Evolutionary conservation across 2,113 vertebrate species (phyloP).

Genomic region (Melanostigma gelatinosum): DNA sequence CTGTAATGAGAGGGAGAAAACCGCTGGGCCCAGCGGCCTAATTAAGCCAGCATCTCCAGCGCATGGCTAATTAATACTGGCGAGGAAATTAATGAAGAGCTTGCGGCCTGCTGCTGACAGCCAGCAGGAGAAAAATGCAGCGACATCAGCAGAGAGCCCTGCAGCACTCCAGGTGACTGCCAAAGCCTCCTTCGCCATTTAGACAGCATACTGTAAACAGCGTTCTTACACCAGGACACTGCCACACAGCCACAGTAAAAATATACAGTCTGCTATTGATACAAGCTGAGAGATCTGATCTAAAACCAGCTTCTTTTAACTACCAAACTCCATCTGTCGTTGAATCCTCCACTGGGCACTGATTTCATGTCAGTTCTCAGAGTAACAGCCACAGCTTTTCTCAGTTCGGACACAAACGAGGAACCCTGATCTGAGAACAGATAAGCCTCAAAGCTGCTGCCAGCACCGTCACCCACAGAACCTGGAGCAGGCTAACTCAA

Average conservation of each 20-base stretch:
- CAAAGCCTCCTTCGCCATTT: slow-evolving; percentile 68
- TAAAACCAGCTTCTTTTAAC: slow-evolving; percentile 36
- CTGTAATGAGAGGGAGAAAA: slow-evolving; percentile 68
- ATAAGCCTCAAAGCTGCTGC: slow-evolving; percentile 58
- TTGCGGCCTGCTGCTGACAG: slow-evolving; percentile 67
- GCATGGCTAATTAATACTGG: slow-evolving; percentile 77
- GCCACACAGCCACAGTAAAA: slow-evolving; percentile 24
- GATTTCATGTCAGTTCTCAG: slow-evolving; percentile 43
- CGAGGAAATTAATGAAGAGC: slow-evolving; percentile 74
- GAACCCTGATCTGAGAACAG: slow-evolving; percentile 60
- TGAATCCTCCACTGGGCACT: slow-evolving; percentile 43
- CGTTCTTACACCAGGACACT: slow-evolving; percentile 46
- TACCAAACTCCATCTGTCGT: slow-evolving; percentile 45
- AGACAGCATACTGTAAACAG: slow-evolving; percentile 51
- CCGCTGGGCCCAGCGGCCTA: slow-evolving; percentile 65
- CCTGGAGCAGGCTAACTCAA: slow-evolving; percentile 52
- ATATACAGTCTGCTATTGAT: slow-evolving; percentile 20
- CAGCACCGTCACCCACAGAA: slow-evolving; percentile 55
- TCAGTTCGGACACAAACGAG: slow-evolving; percentile 38
- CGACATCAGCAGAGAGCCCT: slow-evolving; percentile 65
- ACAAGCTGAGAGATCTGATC: slow-evolving; percentile 33
- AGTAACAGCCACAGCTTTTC: slow-evolving; percentile 52
- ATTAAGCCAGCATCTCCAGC: slow-evolving; percentile 72
- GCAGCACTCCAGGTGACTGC: slow-evolving; percentile 69
- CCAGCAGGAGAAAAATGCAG: slow-evolving; percentile 68